Evolutionary conservation across 2,888 invertebrate species (phyloP).

Genomic region (Sminthurides aquaticus): DNA sequence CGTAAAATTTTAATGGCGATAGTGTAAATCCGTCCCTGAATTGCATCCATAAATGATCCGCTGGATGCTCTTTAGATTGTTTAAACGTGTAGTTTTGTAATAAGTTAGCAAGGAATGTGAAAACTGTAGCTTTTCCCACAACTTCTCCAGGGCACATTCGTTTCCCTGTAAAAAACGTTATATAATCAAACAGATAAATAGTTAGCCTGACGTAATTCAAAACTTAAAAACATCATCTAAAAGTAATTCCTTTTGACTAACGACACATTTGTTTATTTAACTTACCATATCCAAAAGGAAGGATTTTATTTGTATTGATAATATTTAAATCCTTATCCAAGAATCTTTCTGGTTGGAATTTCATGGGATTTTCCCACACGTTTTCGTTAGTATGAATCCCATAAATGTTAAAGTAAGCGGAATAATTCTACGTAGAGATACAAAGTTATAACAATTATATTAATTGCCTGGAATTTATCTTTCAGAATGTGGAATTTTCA

Average conservation of each 20-base stretch:
- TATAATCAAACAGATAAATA: too few relatives aligned
- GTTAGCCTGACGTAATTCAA: not conserved
- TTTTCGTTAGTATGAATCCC: not conserved
- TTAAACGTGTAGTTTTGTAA: not conserved
- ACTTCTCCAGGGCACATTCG: conserved; percentile 1
- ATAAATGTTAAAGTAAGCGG: not conserved
- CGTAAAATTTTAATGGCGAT: not conserved
- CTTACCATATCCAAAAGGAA: conserved; percentile 2
- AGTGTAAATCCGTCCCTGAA: not conserved
- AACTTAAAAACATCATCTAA: too few relatives aligned
- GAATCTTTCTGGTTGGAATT: not conserved
- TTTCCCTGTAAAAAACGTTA: conserved; percentile 1
- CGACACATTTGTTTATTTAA: not conserved
- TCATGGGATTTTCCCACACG: not conserved
- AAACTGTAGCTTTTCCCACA: not conserved
- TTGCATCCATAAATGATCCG: not conserved
- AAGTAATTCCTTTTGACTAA: not conserved
- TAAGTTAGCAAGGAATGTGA: not conserved
- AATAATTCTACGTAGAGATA: too few relatives aligned
- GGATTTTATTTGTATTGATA: not conserved
- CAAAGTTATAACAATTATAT: too few relatives aligned
- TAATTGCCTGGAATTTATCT: too few relatives aligned
- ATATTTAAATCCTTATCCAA: not conserved
- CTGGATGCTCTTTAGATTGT: not conserved
- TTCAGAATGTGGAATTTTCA: too few relatives aligned